Evolutionary conservation across 2,797 vertebrate species (phyloP), one percentile per base, ranked within the genome.

Genomic region (Strix occidentalis): DNA sequence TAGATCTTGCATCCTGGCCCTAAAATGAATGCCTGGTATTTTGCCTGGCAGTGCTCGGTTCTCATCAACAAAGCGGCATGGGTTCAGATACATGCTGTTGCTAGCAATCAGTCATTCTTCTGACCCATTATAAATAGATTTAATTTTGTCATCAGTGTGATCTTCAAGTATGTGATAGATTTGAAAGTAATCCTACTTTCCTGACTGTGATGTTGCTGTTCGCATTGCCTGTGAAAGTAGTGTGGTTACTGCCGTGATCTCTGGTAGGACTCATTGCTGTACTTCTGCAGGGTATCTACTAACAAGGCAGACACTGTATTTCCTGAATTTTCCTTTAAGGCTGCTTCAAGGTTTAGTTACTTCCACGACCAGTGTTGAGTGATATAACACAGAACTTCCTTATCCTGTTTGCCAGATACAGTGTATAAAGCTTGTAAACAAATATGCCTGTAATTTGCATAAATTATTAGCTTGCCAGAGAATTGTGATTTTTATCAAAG

Each of bases 401-500:
- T 60, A 82, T 89, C 74, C 68, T 39, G 21, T 74, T 90, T 74
- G 35, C 51, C 74, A 80, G 68, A 77, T 75, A 90, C 26, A 82
- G 43, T 23, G 37, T 39, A 61, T 26, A 94, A 72, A 80, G 61
- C 71, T 54, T 75, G 56, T 89, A 93, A 90, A 93, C 74, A 95
- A 94, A 71, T 23, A 80, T 16, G 60, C 75, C 75, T 92, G 66
- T 89, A 41, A 94, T 89, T 95, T 94, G 61, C 91, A 91, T 93
- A 90, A 85, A 77, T 82, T 54, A 74, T 90, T 90, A 64, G 18
- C 58, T 80, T 90, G 50, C 57, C 57, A 78, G 75, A 83, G 57
- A 87, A 89, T 6, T 84, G 63, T 56, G 43, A 90, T 94, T 96
- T 95, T 89, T 95, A 82, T 95, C 70, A 68, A 84, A 61, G 33